phyloP scores from a whole-genome alignment of 2,113 vertebrate species.

The Elephantulus edwardii region DNA sequence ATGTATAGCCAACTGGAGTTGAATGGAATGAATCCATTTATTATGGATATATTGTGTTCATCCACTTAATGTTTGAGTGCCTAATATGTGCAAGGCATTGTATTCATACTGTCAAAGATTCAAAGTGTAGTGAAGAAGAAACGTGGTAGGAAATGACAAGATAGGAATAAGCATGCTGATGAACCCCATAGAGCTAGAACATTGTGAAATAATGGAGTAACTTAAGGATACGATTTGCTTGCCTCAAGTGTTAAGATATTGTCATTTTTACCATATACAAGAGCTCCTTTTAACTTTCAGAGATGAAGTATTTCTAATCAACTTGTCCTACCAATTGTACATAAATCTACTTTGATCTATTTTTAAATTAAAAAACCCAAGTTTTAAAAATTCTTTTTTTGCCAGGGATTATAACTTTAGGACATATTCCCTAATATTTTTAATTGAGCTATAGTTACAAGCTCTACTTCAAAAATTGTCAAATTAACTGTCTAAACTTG shows the following conservation, averaged over 20 bases:
- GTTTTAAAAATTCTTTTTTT: conserved; percentile 44
- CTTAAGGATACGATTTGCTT: neutral
- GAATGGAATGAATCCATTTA: conserved; percentile 22
- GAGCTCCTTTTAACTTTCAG: neutral
- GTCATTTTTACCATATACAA: neutral
- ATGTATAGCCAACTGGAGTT: conserved; percentile 45
- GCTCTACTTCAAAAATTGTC: conserved; percentile 50
- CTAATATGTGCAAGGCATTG: neutral
- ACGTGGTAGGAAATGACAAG: neutral
- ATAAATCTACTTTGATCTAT: neutral
- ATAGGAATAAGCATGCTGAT: neutral
- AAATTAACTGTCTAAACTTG: conserved; percentile 39
- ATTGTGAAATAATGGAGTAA: neutral
- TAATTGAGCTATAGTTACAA: conserved; percentile 30
- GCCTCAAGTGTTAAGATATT: neutral
- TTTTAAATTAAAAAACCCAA: conserved; percentile 36
- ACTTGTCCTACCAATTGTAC: neutral
- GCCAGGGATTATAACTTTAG: neutral
- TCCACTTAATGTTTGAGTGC: neutral
- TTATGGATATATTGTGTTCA: neutral
- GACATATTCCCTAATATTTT: conserved; percentile 21
- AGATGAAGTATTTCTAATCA: neutral
- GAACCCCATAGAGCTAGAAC: neutral
- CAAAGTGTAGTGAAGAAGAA: neutral
- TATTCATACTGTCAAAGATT: neutral